Evolutionary conservation across 2,797 vertebrate species (phyloP).

Genomic region (Peromyscus nudipes): DNA sequence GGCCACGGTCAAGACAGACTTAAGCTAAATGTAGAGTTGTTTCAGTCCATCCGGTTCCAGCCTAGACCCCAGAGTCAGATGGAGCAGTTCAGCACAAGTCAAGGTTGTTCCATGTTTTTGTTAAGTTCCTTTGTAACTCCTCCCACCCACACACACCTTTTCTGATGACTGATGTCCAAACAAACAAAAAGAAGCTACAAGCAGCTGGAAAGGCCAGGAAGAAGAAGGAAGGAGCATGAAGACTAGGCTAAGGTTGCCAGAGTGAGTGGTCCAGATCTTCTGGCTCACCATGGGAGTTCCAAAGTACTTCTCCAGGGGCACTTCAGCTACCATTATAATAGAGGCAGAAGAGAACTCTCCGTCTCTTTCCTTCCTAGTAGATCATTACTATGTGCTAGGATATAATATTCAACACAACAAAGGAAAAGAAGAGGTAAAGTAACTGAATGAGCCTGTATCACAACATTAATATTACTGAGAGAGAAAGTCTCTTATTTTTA

Average conservation of each 20-base stretch:
- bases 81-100: neutral
- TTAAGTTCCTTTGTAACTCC: neutral
- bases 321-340: neutral
- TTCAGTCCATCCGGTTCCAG: neutral
- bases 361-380: neutral
- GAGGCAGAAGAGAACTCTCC: neutral
- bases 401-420: conserved; percentile 92
- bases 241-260: neutral
- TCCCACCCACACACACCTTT: too few species aligned
- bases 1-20: neutral
- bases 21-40: neutral
- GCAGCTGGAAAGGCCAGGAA: neutral
- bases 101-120: neutral
- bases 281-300: neutral
- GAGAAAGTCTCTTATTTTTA: conserved; percentile 56
- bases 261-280: neutral
- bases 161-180: too few species aligned
- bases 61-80: neutral
- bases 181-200: neutral
- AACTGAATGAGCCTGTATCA: conserved; percentile 99
- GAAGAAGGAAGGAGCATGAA: neutral
- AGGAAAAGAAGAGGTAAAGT: conserved; percentile 95
- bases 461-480: conserved; percentile 99
- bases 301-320: neutral
- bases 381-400: conserved; percentile 89